Evolutionary conservation across 2,113 vertebrate species (phyloP).

Genomic region (Oxygymnocypris stewartii): DNA sequence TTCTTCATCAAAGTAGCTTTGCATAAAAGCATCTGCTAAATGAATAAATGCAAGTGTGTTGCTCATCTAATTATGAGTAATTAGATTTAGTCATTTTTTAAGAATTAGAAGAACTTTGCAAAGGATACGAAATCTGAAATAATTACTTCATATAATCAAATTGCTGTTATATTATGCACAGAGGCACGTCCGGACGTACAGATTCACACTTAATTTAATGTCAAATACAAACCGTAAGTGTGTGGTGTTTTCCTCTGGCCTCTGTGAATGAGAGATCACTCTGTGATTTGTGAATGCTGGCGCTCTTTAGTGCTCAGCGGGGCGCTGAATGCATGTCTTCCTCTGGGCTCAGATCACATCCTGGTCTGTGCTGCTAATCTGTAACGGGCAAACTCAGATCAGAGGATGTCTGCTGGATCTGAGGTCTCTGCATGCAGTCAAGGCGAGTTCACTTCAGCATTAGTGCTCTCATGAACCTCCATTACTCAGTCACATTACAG

Average conservation of each 20-base stretch:
- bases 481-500: not conserved
- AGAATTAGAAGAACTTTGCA: too few species aligned
- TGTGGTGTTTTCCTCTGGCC: not conserved
- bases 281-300: conserved; percentile 17
- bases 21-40: conserved; percentile 8
- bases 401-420: conserved; percentile 24
- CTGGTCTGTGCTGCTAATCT: conserved; percentile 11
- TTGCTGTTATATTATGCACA: not conserved
- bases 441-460: conserved; percentile 24
- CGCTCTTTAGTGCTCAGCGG: conserved; percentile 28
- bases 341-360: not conserved
- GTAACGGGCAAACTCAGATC: conserved; percentile 26
- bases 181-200: not conserved
- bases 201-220: not conserved
- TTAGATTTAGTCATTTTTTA: too few species aligned
- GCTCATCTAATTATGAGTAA: not conserved
- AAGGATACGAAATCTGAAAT: not conserved
- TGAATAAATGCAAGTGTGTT: conserved; percentile 1
- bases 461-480: not conserved
- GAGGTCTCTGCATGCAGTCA: not conserved
- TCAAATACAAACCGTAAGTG: not conserved
- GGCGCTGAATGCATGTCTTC: conserved; percentile 17
- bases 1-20: not conserved
- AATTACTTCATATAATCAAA: not conserved
- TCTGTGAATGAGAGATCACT: not conserved